Evolutionary conservation across 2,888 invertebrate genomes (phyloP).

Genomic region (Rhagophthalmus giganteus): DNA sequence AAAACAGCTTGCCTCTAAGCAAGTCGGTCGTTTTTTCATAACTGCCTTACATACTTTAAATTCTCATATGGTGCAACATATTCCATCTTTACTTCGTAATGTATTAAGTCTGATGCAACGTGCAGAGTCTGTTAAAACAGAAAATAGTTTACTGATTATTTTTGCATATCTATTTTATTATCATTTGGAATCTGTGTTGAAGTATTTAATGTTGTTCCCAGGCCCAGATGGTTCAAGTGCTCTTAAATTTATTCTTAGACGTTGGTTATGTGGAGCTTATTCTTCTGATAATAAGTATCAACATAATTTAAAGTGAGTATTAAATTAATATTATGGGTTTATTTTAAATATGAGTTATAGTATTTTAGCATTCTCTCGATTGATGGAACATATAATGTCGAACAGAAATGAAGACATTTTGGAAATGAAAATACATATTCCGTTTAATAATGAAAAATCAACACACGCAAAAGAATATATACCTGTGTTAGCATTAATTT

Average conservation of each 20-base stretch:
- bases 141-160: conserved; percentile 29
- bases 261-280: conserved; percentile 24
- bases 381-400: conserved; percentile 28
- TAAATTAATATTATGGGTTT: not conserved
- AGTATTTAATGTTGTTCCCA: conserved; percentile 32
- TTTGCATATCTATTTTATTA: conserved; percentile 33
- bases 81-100: conserved; percentile 27
- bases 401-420: conserved; percentile 25
- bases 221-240: conserved; percentile 35
- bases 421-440: conserved; percentile 14
- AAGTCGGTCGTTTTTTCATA: conserved; percentile 31
- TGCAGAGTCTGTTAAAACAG: conserved; percentile 14
- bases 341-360: conserved; percentile 19
- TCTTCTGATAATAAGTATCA: conserved; percentile 24
- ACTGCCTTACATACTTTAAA: conserved; percentile 30
- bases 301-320: conserved; percentile 27
- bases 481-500: no score
- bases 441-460: conserved; percentile 2
- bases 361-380: conserved; percentile 25
- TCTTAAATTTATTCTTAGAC: conserved; percentile 29
- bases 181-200: conserved; percentile 24
- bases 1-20: conserved; percentile 24
- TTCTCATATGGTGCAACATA: conserved; percentile 23
- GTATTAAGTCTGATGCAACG: conserved; percentile 33
- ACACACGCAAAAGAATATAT: no score